Evolutionary conservation across 2,888 invertebrate species (phyloP).

Genomic region (Blomia tropicalis): DNA sequence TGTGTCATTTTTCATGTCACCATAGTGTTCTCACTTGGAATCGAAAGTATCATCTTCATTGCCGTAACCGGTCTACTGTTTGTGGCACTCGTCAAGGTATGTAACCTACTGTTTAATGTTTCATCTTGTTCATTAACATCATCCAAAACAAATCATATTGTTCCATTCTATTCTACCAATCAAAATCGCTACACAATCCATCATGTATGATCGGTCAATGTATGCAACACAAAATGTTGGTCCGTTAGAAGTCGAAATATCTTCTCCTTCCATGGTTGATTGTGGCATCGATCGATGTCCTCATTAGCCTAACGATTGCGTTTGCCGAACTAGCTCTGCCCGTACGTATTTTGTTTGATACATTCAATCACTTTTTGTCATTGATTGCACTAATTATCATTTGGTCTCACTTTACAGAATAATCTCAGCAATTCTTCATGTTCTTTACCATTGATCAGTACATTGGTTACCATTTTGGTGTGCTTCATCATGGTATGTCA

Average conservation of each 20-base stretch:
- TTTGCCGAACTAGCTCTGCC: conserved; percentile 21
- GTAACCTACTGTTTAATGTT: not conserved
- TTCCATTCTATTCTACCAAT: not conserved
- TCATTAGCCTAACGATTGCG: conserved; percentile 18
- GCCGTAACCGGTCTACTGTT: conserved; percentile 16
- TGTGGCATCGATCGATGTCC: conserved; percentile 19
- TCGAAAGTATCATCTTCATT: conserved; percentile 24
- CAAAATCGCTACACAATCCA: too few species aligned
- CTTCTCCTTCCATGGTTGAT: conserved; percentile 21
- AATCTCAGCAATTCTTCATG: not conserved
- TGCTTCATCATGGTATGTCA: conserved; percentile 1
- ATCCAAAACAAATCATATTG: too few species aligned
- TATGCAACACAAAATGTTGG: too few species aligned
- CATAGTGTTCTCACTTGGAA: conserved; percentile 21
- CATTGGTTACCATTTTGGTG: not conserved
- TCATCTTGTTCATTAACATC: too few species aligned
- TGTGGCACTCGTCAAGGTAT: conserved; percentile 16
- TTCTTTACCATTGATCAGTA: not conserved
- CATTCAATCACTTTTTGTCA: not conserved
- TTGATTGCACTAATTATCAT: not conserved
- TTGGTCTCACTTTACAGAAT: not conserved
- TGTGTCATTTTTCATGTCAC: too few species aligned
- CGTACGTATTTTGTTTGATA: conserved; percentile 7
- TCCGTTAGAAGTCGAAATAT: conserved; percentile 17
- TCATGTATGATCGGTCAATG: too few species aligned